Base-by-base conservation (phyloP, 2,113 vertebrate genomes). In the Gasterosteus nipponicus region DNA sequence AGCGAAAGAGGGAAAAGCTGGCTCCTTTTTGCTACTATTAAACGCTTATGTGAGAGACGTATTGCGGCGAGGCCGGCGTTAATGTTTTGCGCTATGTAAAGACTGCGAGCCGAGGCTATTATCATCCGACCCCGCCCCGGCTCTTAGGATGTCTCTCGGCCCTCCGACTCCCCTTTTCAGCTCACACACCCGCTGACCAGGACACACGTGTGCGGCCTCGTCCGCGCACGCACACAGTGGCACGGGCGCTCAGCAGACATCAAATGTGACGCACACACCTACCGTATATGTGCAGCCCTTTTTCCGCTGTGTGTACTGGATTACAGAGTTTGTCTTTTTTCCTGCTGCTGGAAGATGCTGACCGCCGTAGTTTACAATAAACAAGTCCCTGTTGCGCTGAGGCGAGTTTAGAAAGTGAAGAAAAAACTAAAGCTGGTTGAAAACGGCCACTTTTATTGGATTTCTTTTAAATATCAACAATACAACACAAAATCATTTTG, bases 31-130 rank as follows among this genome's bases (percentile, higher is more conserved):
- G 49, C 70, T 33, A 35, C 61, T 68, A 79, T 85, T 73, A 79
- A 77, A 66, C 42, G 42, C 84, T 76, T 78, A 65, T 62, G 68
- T 42, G 33, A 59, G 77, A 69, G 67, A 44, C 53, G 65, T 84
- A 73, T 49, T 47, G 41, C 69, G 73, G 86, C 39, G 56, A 47
- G 79, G 58, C 74, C 71, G 31, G 82, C 77, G 68, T 81, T 87
- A 87, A 90, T 89, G 86, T 56, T 80, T 69, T 71, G 69, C 62
- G 68, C 77, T 73, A 80, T 85, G 73, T 87, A 79, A 91, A 89
- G 86, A 81, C 80, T 75, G 62, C 61, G 60, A 79, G 77, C 77
- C 66, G 78, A 79, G 73, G 76, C 88, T 87, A 88, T 91, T 87
- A 90, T 81, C 78, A 73, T 86, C 82, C 72, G 5, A 75, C 70